phyloP scores from a whole-genome alignment of 2,113 vertebrate genomes.

The Mastomys coucha region DNA sequence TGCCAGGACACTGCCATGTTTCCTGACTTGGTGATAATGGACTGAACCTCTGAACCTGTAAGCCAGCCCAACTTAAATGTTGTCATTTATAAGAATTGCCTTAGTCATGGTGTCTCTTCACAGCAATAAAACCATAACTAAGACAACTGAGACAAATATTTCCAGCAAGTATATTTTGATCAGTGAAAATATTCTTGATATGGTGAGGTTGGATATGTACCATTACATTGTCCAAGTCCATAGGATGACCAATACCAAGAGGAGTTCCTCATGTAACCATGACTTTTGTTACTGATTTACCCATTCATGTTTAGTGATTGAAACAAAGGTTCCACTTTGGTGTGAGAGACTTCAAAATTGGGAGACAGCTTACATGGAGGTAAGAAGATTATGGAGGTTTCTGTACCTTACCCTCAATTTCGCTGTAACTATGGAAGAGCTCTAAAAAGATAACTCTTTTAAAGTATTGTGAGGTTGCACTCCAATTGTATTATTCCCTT shows the following conservation, averaged over 20 bases:
- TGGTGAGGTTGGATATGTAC: no score
- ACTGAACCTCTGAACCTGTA: no score
- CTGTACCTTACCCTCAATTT: neutral
- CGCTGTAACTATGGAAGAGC: neutral
- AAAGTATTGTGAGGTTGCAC: neutral
- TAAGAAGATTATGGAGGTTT: neutral
- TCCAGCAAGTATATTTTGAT: neutral
- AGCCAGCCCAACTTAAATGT: no score
- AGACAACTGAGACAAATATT: neutral
- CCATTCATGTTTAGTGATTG: neutral
- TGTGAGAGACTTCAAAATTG: neutral
- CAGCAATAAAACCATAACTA: no score
- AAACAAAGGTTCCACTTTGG: neutral
- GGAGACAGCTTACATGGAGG: neutral
- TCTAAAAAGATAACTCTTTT: neutral
- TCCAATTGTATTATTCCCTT: neutral
- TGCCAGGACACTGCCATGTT: no score
- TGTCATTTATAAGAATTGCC: no score
- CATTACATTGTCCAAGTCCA: neutral
- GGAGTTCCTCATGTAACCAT: neutral
- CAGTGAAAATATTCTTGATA: neutral
- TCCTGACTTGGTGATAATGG: no score
- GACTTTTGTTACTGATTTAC: neutral
- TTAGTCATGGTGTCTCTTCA: no score
- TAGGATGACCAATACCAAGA: neutral